phyloP scores from a whole-genome alignment of 2,113 vertebrate genomes.

The Cricetomys ansorgei region DNA sequence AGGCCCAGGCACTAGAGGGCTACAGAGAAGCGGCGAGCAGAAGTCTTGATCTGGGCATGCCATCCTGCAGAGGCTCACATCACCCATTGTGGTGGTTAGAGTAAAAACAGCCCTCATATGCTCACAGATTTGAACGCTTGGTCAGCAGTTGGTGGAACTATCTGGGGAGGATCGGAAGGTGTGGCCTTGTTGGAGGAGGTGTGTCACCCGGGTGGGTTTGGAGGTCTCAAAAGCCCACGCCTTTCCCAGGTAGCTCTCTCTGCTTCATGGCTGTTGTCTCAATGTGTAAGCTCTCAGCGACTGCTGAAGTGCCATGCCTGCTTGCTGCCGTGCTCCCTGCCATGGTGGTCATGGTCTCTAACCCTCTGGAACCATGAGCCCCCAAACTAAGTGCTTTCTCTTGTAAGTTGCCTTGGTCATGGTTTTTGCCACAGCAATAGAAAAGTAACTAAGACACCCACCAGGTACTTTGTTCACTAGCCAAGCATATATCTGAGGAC shows the following conservation, averaged over 20 bases:
- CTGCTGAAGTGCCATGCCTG: background rate
- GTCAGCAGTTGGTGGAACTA: background rate
- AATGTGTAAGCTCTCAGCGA: background rate
- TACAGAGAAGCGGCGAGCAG: background rate
- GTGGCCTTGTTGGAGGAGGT: background rate
- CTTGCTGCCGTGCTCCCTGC: background rate
- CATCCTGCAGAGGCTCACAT: background rate
- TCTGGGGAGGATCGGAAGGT: background rate
- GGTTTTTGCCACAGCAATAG: background rate
- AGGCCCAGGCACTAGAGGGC: background rate
- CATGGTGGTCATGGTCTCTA: background rate
- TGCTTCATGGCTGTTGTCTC: background rate
- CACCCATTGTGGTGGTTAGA: background rate
- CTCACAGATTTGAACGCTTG: background rate
- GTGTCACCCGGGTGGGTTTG: background rate
- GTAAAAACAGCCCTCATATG: background rate
- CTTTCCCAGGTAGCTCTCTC: background rate
- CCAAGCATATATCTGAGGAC: background rate
- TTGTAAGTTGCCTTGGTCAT: background rate
- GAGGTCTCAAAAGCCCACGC: background rate
- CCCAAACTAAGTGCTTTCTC: background rate
- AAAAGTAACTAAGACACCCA: background rate
- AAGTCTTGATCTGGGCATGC: background rate
- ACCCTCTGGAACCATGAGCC: background rate
- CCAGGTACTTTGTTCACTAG: background rate